Base-by-base conservation (phyloP, 2,797 vertebrate species). In the Leptoclinus maculatus region DNA sequence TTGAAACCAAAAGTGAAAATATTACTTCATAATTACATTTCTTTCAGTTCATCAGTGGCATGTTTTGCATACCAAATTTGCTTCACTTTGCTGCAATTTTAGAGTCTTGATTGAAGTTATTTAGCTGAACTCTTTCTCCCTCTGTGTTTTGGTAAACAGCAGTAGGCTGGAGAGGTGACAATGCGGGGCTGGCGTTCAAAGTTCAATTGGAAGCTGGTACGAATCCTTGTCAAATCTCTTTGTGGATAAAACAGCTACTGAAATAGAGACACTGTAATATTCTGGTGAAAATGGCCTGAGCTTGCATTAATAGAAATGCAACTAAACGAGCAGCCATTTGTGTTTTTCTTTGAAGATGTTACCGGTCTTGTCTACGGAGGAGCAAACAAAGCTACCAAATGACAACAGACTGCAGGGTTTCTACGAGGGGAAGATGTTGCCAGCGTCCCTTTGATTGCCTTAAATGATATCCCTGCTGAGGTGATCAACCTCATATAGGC, bases 11-110 rank as follows among this genome's bases (percentile, higher is more conserved):
- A 86, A 89, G 79, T 87, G 87, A 88, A 91, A 83, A 91, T 81
- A 87, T 89, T 81, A 82, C 88, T 91, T 90, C 80, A 65, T 89
- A 86, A 89, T 91, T 79, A 83, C 58, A 78, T 90, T 87, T 76
- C 58, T 75, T 62, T 71, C 62, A 75, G 72, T 83, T 90, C 66
- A 86, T 89, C 74, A 74, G 75, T 75, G 80, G 53, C 63, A 78
- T 85, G 87, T 86, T 88, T 85, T 84, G 83, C 84, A 90, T 86
- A 72, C 68, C 32, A 80, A 59, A 86, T 86, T 65, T 80, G 76
- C 63, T 11, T 66, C 67, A 69, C 78, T 79, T 81, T 76, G 79
- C 76, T 51, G 58, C 76, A 82, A 69, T 85, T 89, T 85, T 70
- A 71, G 66, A 80, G 51, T 83, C 79, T 76, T 82, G 83, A 90